Evolutionary conservation across 2,888 invertebrate species (phyloP), one percentile per base, ranked within the genome.

Genomic region (Mesodorylaimus sp.): DNA sequence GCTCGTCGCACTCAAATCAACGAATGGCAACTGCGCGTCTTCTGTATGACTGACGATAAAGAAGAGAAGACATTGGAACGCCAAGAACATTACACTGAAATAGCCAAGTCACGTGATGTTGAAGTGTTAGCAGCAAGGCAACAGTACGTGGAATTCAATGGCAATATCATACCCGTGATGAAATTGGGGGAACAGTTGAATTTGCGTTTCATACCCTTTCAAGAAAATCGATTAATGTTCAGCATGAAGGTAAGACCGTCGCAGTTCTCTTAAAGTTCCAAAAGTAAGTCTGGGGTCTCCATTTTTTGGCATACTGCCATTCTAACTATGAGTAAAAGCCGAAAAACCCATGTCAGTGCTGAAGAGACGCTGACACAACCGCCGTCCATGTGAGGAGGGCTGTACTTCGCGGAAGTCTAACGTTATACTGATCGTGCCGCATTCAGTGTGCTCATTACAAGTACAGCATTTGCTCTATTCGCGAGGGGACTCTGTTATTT

Each of bases 11-110:
- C 87, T 32, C 91, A 93, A 63, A 80, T 81, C 26, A 75, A 80
- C 51, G 68, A 68, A 52, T 66, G 68, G 41, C 63, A 64, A 38
- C 59, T 95, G 44, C 77, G 95, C 37, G 87, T 93, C 63, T 95
- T 95, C 74, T 93, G 93, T 67, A 91, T 95, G 78, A 95, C 93
- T 23, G 95, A 95, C 67, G 95, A 95, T 66, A 46, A 46, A 38
- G 93, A 97, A 66, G 95, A 99, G 64, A 99, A 99, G 70, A 93
- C 97, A 0, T 73, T 97, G 50, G 97, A 97, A 70, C 68, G 68
- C 55, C 71, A 73, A 56, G 91, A 93, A 68, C 66, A 91, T 59
- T 97, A 93, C 69, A 81, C 81, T 21, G 93, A 97, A 74, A 91
- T 97, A 19, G 93, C 95, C 39, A 88, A 93, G 69, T 91, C 91